Base-by-base conservation (phyloP, 2,888 invertebrate genomes). In the Morpho helenor region DNA sequence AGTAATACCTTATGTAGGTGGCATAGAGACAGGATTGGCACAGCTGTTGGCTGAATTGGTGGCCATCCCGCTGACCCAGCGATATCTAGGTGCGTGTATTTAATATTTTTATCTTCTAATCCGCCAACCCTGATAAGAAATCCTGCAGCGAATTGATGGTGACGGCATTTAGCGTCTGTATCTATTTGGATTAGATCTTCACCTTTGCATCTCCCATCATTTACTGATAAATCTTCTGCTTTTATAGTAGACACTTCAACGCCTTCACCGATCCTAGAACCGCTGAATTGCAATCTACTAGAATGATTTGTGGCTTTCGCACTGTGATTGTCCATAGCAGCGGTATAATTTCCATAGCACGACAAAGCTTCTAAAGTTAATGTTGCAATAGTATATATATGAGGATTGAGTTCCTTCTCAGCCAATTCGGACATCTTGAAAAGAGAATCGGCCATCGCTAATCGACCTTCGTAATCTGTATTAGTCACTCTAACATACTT, bases 401-500 rank as follows among this genome's bases (percentile, higher is more conserved):
- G 95, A 0, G 97, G 96, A 77, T 97, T 96, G 0, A 94, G 84
- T 56, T 95, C 94, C 54, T 92, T 91, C 2, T 91, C 72, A 9
- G 96, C 97, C 0, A 77, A 39, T 63, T 84, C 80, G 0, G 81
- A 72, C 41, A 82, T 66, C 56, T 87, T 83, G 48, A 75, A 86
- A 2, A 97, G 87, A 0, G 96, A 94, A 82, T 97, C 97, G 2
- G 95, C 95, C 96, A 97, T 97, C 0, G 95, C 95, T 91, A 97
- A 94, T 50, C 97, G 91, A 0, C 98, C 98, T 87, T 98, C 98
- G 0, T 97, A 97, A 77, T 98, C 98, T 0, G 98, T 98, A 77
- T 98, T 97, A 7, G 94, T 95, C 23, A 98, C 93, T 61, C 97
- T 91, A 0, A 97, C 94, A 31, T 96, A 91, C 46, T 93, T 93